Evolutionary conservation across 2,888 invertebrate genomes (phyloP), one percentile per base, ranked within the genome.

Genomic region (Hydriomena furcata): DNA sequence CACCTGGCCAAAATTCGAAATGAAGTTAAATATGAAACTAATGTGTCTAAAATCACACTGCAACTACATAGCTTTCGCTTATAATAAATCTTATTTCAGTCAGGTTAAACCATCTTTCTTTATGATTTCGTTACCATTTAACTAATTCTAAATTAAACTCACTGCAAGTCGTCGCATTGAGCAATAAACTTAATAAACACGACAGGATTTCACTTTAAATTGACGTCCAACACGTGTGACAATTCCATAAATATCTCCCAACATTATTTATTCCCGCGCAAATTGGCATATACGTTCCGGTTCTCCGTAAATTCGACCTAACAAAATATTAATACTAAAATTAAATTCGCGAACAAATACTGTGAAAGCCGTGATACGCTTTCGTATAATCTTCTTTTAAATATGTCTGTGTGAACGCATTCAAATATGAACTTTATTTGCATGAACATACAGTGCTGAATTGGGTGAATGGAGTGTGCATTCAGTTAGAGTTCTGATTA

Each of bases 281-380:
- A 48, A 48, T 46, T 37, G 37, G 31, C 43, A 38, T 43, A 32
- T 34, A 46, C 51, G 40, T 51, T 41, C 45, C 45, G 46, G 31
- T 52, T 32, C 36, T 27, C 45, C 24, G 11, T 47, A 60, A 53
- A 53, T 57, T 35, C 13, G 11, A 23, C 35, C n/a, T 32, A 40
- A 57, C 58, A 49, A 53, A 58, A 58, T 55, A 55, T 34, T 44
- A 55, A 53, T 35, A 32, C 52, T 53, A 31, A 58, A 55, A 52
- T 61, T 55, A 49, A 58, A 65, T 62, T 61, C 44, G 23, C 8
- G 7, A 23, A 36, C 25, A 63, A 68, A 65, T 63, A 61, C 55
- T 60, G 53, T 58, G 52, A 38, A 30, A 46, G 55, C 51, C 35
- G 42, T 45, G 52, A 54, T 52, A 60, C 34, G 42, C 13, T 38